Conservation (phyloP, 1,140 invertebrate genomes). For the Penaeus vannamei region DNA sequence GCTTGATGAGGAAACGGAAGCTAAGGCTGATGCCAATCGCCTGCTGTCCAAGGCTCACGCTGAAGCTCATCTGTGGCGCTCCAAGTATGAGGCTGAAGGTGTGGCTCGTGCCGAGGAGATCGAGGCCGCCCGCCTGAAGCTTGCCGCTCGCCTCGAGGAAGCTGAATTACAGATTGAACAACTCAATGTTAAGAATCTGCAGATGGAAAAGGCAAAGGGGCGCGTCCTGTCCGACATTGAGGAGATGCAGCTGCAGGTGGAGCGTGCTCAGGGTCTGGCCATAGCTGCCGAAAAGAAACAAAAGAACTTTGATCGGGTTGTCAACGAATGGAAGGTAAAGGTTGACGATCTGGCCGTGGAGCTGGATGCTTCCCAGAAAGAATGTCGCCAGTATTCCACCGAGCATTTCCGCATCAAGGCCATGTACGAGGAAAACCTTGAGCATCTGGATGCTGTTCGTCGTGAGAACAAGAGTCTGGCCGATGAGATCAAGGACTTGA, state of each 20-base stretch:
- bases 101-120: slow-evolving; percentile 56
- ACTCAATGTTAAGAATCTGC: slow-evolving; percentile 72
- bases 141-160: slow-evolving; percentile 55
- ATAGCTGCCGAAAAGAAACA: slow-evolving; percentile 70
- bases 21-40: slow-evolving; percentile 75
- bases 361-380: slow-evolving; percentile 82
- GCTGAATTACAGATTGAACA: slow-evolving; percentile 58
- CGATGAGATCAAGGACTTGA: slow-evolving; percentile 59
- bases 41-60: slow-evolving; percentile 72
- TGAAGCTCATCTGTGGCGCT: slow-evolving; percentile 56
- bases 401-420: slow-evolving; percentile 62
- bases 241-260: slow-evolving; percentile 76
- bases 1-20: slow-evolving; percentile 75
- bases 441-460: slow-evolving; percentile 96
- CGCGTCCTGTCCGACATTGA: slow-evolving; percentile 76
- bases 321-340: slow-evolving; percentile 69
- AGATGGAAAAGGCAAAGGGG: slow-evolving; percentile 77
- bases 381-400: slow-evolving; percentile 53
- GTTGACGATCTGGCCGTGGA: slow-evolving; percentile 96
- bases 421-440: slow-evolving; percentile 78
- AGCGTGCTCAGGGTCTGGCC: slow-evolving; percentile 60
- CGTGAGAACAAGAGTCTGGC: slow-evolving; percentile 78
- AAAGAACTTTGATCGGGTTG: slow-evolving; percentile 58
- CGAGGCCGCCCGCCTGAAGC: slow-evolving; percentile 58
- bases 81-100: slow-evolving; percentile 57